Conservation (phyloP, 2,113 vertebrate genomes). For the Xiphophorus maculatus region DNA sequence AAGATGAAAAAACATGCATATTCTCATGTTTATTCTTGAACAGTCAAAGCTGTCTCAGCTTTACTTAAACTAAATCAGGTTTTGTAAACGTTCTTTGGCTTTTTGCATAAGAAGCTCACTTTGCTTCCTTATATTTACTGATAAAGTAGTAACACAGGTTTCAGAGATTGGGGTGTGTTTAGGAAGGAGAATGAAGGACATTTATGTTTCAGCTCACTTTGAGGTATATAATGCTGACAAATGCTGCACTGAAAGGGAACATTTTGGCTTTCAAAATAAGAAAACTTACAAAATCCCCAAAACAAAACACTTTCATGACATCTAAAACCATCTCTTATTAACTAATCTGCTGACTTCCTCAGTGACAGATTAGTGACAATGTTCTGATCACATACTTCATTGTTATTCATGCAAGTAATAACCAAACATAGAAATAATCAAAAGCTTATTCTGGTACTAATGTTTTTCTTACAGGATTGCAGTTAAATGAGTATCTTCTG, state of each 20-base stretch:
- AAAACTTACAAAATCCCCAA: slow-evolving; percentile 35
- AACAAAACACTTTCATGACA: slow-evolving; percentile 9
- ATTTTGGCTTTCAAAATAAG: slow-evolving; percentile 17
- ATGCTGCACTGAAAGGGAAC: slow-evolving; percentile 31
- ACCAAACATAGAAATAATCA: slow-evolving; percentile 30
- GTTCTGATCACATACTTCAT: background rate
- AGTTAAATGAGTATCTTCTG: slow-evolving; percentile 18
- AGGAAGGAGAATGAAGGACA: slow-evolving; percentile 29
- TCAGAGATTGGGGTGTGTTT: background rate
- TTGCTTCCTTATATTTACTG: slow-evolving; percentile 28
- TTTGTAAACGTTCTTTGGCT: slow-evolving; percentile 71
- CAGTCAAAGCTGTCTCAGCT: slow-evolving; percentile 35
- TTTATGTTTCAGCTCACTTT: slow-evolving; percentile 46
- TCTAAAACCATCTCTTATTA: slow-evolving; percentile 15
- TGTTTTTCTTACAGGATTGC: slow-evolving; percentile 13
- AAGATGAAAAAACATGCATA: slow-evolving; percentile 45
- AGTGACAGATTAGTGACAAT: background rate
- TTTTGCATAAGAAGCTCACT: slow-evolving; percentile 44
- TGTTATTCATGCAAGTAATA: slow-evolving; percentile 35
- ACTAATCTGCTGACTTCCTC: slow-evolving; percentile 30
- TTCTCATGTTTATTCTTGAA: slow-evolving; percentile 20
- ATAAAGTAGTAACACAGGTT: slow-evolving; percentile 12
- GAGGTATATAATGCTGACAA: slow-evolving; percentile 59
- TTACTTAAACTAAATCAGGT: slow-evolving; percentile 20
- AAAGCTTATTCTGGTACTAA: slow-evolving; percentile 28